Base-by-base conservation (phyloP, 2,888 invertebrate genomes). In the Nymphalis polychloros region DNA sequence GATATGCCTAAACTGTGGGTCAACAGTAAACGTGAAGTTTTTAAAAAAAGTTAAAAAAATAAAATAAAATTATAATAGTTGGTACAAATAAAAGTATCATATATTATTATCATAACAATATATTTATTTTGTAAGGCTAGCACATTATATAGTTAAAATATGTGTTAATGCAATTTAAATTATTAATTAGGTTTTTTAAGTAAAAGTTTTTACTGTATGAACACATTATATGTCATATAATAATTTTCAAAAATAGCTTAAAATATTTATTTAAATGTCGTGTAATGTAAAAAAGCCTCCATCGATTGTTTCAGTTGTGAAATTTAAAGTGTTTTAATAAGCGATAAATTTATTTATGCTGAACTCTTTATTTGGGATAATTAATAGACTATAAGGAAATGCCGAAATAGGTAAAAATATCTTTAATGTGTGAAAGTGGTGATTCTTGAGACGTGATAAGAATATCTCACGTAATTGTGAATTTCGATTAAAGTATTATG, bases 281-380 rank as follows among this genome's bases (percentile, higher is more conserved):
- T 74, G 66, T 27, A 64, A 72, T 73, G 63, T 80, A 84, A 82
- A 61, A 59, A 59, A 53, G 57, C 63, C 64, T 16, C 67, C 67
- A 41, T 59, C 71, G 70, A 77, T 76, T 73, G 75, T 80, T 77
- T 77, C 74, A 78, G 76, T 79, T 81, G 80, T 80, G 80, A 82
- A 81, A 85, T 85, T 84, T 81, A 73, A 85, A 84, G 81, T 80
- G 84, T 81, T 86, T 84, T 87, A 87, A 86, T 85, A 86, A 85
- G 84, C 86, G 87, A 78, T 77, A 84, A 87, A 87, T 87, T 84
- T 76, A 84, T 83, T 83, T 84, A 84, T 77, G 64, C 68, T 68
- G 64, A 68, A 46, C 63, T 55, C 80, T 80, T 67, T 84, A 77
- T 78, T 79, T 66, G 79, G 80, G 63, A 73, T 77, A 77, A 76